Percentiles rank a stretch among this genome's conserved stretches.
Evolutionary conservation across 2,888 invertebrate genomes (phyloP).

Genomic region (Pachymerium ferrugineum): DNA sequence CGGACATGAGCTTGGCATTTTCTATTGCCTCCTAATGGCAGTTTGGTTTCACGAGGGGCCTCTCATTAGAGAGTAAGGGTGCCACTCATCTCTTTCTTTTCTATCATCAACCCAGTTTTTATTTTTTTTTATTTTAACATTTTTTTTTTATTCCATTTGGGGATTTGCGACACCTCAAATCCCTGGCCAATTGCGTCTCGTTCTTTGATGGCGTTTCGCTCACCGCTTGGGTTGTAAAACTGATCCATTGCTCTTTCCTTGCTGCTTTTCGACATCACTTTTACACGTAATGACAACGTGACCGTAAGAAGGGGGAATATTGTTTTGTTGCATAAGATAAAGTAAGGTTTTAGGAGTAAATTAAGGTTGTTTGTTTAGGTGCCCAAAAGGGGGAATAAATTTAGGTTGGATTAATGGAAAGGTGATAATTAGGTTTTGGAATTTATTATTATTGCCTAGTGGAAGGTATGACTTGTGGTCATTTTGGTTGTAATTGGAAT

Average conservation of each 20-base stretch:
- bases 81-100: constrained; percentile 24
- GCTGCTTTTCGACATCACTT: constrained; percentile 15
- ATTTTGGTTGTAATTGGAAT: too few relatives aligned
- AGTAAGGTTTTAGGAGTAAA: too few relatives aligned
- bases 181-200: constrained; percentile 6
- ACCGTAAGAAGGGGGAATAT: neutral
- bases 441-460: too few relatives aligned
- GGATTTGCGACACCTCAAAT: constrained; percentile 27
- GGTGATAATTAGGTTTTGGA: too few relatives aligned
- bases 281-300: neutral
- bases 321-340: neutral
- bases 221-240: neutral
- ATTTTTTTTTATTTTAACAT: constrained; percentile 18
- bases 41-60: constrained; percentile 25
- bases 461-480: too few relatives aligned
- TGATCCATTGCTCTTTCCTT: constrained; percentile 20
- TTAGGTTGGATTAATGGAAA: too few relatives aligned
- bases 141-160: constrained; percentile 26
- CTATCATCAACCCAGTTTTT: constrained; percentile 10
- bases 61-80: constrained; percentile 24
- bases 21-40: constrained; percentile 27
- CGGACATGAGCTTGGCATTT: constrained; percentile 25
- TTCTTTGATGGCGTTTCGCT: constrained; percentile 17
- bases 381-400: too few relatives aligned
- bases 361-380: too few relatives aligned